Evolutionary conservation across 2,113 vertebrate species (phyloP).

Genomic region (Zosterops japonicus): DNA sequence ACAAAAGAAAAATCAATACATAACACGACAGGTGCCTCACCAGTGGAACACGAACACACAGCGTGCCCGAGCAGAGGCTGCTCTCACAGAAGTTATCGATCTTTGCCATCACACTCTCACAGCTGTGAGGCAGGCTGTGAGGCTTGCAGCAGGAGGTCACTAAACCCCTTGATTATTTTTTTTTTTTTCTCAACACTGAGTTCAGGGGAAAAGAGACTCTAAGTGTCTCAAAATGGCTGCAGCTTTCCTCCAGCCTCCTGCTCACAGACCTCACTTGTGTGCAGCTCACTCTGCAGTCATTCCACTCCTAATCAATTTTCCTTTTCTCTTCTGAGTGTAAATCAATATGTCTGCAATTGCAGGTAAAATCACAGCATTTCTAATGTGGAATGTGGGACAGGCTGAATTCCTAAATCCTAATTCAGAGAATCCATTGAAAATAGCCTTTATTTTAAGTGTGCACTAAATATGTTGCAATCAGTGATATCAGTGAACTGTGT

Average conservation of each 20-base stretch:
- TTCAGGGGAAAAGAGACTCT: background rate
- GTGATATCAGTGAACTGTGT: background rate
- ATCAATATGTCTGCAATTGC: constrained; percentile 6
- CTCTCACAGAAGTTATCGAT: background rate
- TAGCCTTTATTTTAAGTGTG: background rate
- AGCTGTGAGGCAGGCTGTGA: background rate
- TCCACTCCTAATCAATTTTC: background rate
- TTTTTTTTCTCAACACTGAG: background rate
- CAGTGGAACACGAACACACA: background rate
- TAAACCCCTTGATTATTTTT: background rate
- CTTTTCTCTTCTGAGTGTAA: background rate
- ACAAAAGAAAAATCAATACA: constrained; percentile 16
- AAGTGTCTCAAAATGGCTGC: background rate
- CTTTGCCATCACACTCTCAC: background rate
- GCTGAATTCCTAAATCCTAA: background rate
- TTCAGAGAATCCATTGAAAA: background rate
- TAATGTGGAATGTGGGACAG: background rate
- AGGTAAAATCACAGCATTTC: constrained; percentile 6
- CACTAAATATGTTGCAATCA: background rate
- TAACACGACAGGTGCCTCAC: background rate
- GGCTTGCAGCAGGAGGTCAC: background rate
- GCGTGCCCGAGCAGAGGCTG: background rate
- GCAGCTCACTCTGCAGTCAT: background rate
- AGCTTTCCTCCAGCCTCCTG: background rate
- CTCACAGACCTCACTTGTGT: fast-evolving